These are phyloP conservation scores for Coenonympha glycerion DNA, from an alignment of 2,888 invertebrate genomes.

Conservation along the genomic window DNA sequence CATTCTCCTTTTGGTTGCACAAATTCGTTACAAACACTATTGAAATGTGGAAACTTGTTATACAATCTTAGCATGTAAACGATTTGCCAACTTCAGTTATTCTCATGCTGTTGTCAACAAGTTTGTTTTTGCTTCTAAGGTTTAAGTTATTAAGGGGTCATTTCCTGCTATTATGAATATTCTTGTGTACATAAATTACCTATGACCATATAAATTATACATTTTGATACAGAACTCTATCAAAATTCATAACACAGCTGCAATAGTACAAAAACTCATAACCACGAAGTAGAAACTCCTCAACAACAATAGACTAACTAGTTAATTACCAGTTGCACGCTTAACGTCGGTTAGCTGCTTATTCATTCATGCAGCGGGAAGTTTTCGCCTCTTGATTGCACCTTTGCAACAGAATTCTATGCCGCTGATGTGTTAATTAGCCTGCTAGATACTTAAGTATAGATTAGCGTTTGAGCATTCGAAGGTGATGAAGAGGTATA, in stretches of 20 bases:
- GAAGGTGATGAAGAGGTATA: constrained; percentile 2
- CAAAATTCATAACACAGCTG: background rate
- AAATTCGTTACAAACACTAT: too few relatives aligned
- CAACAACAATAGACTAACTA: constrained; percentile 7
- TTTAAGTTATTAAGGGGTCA: too few relatives aligned
- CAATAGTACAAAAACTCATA: background rate
- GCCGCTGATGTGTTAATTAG: constrained; percentile 51
- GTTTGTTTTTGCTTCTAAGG: too few relatives aligned
- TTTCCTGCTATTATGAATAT: too few relatives aligned
- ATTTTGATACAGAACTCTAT: background rate
- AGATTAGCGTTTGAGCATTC: background rate
- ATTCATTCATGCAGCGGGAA: constrained; percentile 47
- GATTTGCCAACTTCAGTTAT: too few relatives aligned
- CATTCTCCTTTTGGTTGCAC: too few relatives aligned
- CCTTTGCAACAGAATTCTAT: constrained; percentile 41
- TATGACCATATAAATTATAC: too few relatives aligned
- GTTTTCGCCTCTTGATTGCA: constrained; percentile 55
- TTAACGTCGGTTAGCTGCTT: constrained; percentile 36
- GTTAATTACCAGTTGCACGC: constrained; percentile 7
- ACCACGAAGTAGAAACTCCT: background rate
- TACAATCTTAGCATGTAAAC: too few relatives aligned
- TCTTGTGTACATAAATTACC: too few relatives aligned
- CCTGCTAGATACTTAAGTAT: constrained; percentile 13
- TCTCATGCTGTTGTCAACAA: too few relatives aligned
- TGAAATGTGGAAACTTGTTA: too few relatives aligned